Base-by-base conservation (phyloP, 2,797 vertebrate species). In the Poecilia velifera region DNA sequence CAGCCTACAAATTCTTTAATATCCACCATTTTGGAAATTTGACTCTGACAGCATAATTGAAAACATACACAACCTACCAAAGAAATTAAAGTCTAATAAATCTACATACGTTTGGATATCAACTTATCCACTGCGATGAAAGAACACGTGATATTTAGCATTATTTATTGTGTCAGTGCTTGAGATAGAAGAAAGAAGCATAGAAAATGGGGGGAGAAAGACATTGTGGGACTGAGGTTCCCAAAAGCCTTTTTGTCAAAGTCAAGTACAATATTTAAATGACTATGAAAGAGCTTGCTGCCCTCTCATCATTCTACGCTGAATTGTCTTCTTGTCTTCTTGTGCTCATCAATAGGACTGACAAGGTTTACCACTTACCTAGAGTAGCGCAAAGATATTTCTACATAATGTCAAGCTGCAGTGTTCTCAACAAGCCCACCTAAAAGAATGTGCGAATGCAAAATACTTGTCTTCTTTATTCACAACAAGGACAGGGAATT, bases 361-460 rank as follows among this genome's bases (percentile, higher is more conserved):
- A 68, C 18, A 7, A 22, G 90, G 84, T 92, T 93, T 92, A 90
- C 82, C 90, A 95, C 92, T 95, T 94, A 87, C 88, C 90, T 81
- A 59, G 79, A 83, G 84, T 88, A 86, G 49, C 1, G 55, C 59
- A 86, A 82, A 85, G 28, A 78, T 66, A 82, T 87, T 84, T 81
- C 84, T 83, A 86, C 74, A 76, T 82, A 81, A 47, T 74, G 77
- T 85, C 81, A 77, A 73, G 62, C 59, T 41, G 43, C 55, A 88
- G 36, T 31, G 74, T 53, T 74, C 77, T 77, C 10, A 6, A 79
- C 81, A 80, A 78, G 80, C 82, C 90, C 90, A 74, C 46, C 46
- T 18, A 57, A 41, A 16, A 39, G 47, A 78, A 86, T 83, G 88
- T 82, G 87, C 20, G 28, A 93, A 93, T 92, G 92, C 87, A 88